A percentile compares a stretch with the other conserved stretches of the same genome.
phyloP scores from a whole-genome alignment of 2,888 invertebrate species.

The Acrocyrtus sp. region DNA sequence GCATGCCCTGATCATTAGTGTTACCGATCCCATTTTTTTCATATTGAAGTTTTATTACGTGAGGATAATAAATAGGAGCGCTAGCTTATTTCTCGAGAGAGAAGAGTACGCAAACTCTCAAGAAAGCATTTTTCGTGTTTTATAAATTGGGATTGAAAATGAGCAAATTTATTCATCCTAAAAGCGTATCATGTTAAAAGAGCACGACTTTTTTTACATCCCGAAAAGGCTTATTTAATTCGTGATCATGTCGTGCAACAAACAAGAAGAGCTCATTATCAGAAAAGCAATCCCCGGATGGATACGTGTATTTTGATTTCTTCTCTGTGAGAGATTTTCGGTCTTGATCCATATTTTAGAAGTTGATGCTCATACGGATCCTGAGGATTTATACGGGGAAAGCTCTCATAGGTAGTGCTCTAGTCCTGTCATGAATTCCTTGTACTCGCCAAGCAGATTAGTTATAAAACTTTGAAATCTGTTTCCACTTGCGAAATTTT shows the following conservation, averaged over 20 bases:
- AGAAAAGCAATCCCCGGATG: too few species aligned
- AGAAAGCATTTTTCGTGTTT: neutral
- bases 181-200: conserved; percentile 47
- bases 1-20: neutral
- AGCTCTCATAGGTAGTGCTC: too few species aligned
- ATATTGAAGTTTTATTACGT: conserved; percentile 1
- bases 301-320: too few species aligned
- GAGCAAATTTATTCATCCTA: conserved; percentile 22
- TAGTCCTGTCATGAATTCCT: too few species aligned
- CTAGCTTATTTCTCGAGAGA: neutral
- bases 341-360: too few species aligned
- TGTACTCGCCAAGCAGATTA: too few species aligned
- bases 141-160: neutral
- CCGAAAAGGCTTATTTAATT: conserved; percentile 48
- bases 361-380: too few species aligned
- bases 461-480: too few species aligned
- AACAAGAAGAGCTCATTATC: conserved; percentile 37
- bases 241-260: conserved; percentile 42
- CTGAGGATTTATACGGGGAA: too few species aligned
- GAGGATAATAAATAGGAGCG: neutral
- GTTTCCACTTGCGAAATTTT: too few species aligned
- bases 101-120: neutral
- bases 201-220: conserved; percentile 41
- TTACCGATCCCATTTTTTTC: neutral
- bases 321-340: too few species aligned